Base-by-base conservation (phyloP, 2,113 vertebrate genomes). In the Haemorhous mexicanus region DNA sequence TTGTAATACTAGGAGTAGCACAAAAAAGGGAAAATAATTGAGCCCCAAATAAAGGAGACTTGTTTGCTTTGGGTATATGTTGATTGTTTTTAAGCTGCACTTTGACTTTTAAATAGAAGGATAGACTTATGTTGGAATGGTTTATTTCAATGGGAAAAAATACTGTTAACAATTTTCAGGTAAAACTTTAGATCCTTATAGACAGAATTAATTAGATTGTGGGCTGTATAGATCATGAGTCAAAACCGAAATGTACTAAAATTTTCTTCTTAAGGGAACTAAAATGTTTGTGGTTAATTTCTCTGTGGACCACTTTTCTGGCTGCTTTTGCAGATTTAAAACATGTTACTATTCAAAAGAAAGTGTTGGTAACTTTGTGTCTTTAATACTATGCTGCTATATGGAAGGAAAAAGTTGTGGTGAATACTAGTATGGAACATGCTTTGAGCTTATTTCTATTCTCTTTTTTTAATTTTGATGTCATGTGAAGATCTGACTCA, bases 131-230 rank as follows among this genome's bases (percentile, higher is more conserved):
- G 44, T 87, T 92, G 86, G 43, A 85, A 76, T 69, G 52, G 46
- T 93, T 95, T 88, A 28, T 92, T 97, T 84, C 33, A 82, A 27
- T 73, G 53, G 37, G 84, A 94, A 93, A 84, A 96, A 95, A 87
- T 78, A 87, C 49, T 95, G 55, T 76, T 82, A 90, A 41, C 44
- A 94, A 33, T 85, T 97, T 84, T 85, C 90, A 89, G 67, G 85
- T 94, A 72, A 96, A 97, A 61, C 16, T 89, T 97, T 89, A 93
- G 83, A 95, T 96, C 49, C 69, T 95, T 90, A 59, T 53, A 87
- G 73, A 23, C 72, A 95, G 87, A 91, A 72, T 92, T 91, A 81
- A 93, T 97, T 96, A 93, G 81, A 80, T 96, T 97, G 62, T 66
- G 56, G 94, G 81, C 74, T 94, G 50, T 58, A 58, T 72, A 62